Percentiles rank a stretch among this genome's conserved stretches.
These are phyloP conservation scores for Sericinus montela DNA, from an alignment of 2,888 invertebrate genomes.

Conservation along the genomic window DNA sequence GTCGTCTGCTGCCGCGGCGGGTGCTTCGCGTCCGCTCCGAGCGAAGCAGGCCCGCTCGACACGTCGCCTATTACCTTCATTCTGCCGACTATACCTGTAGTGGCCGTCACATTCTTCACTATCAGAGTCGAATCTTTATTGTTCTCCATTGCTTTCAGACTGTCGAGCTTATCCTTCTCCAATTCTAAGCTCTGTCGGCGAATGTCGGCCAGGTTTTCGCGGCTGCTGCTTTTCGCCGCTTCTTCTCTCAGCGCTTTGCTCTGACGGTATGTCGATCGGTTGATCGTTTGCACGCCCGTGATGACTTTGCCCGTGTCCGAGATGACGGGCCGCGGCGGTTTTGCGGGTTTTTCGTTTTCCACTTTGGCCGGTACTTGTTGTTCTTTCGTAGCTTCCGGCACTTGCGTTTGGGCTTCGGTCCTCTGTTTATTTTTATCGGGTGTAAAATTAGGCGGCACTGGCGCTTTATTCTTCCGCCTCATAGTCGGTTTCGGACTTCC, in stretches of 20 bases:
- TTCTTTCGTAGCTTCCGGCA: conserved; percentile 35
- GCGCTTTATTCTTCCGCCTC: conserved; percentile 87
- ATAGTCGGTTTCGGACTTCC: conserved; percentile 86
- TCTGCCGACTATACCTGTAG: conserved; percentile 61
- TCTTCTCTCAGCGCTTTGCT: conserved; percentile 71
- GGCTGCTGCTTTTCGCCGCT: conserved; percentile 54
- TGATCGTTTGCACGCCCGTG: conserved; percentile 80
- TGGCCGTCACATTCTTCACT: conserved; percentile 63
- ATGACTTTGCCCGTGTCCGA: conserved; percentile 71
- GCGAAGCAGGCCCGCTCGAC: conserved; percentile 53
- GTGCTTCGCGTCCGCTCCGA: conserved; percentile 38
- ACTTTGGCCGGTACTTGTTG: conserved; percentile 40
- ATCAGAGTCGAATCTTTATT: conserved; percentile 48
- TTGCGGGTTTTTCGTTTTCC: conserved; percentile 77
- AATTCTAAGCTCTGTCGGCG: conserved; percentile 78
- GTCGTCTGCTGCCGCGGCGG: conserved; percentile 30
- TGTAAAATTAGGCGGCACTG: conserved; percentile 82
- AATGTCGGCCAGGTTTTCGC: conserved; percentile 61
- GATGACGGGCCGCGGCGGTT: conserved; percentile 80
- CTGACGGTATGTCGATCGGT: conserved; percentile 78
- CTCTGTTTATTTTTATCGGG: conserved; percentile 64
- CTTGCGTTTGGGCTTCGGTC: conserved; percentile 41
- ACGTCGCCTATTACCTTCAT: conserved; percentile 60
- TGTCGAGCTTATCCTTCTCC: conserved; percentile 69
- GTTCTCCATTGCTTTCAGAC: conserved; percentile 34